These are phyloP conservation scores for Ecdyonurus torrentis DNA, from an alignment of 2,888 invertebrate genomes.

Conservation along the genomic window DNA sequence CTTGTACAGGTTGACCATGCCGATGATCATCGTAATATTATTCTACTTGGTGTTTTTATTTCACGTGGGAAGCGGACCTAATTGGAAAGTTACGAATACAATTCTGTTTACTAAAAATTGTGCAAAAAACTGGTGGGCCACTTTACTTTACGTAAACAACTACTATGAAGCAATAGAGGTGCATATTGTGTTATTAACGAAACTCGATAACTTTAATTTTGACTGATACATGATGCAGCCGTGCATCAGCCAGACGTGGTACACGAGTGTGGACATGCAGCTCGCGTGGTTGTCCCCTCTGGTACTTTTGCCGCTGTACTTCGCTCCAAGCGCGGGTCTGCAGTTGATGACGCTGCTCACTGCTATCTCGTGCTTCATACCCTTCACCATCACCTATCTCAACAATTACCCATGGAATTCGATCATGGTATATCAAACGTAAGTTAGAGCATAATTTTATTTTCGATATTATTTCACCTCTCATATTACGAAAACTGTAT, in stretches of 20 bases:
- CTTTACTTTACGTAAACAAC: neutral
- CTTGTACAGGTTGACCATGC: neutral
- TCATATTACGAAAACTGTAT: too few species aligned
- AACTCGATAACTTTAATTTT: neutral
- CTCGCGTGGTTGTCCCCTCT: constrained; percentile 36
- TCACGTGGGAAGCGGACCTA: neutral
- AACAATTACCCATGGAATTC: constrained; percentile 20
- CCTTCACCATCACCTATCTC: constrained; percentile 22
- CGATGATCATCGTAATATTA: neutral
- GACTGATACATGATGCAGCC: neutral
- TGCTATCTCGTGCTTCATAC: constrained; percentile 21
- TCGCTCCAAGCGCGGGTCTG: neutral
- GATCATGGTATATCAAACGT: constrained; percentile 23
- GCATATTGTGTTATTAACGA: too few species aligned
- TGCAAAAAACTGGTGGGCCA: neutral
- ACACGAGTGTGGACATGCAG: constrained; percentile 20
- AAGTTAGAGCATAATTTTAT: too few species aligned
- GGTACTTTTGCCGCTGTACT: constrained; percentile 29
- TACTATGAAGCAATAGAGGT: neutral
- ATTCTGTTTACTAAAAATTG: neutral
- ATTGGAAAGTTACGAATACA: neutral
- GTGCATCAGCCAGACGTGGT: neutral
- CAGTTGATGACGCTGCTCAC: constrained; percentile 18
- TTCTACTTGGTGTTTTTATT: neutral
- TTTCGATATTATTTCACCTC: too few species aligned